Conservation (phyloP, 1,140 invertebrate genomes). For the Achroia grisella region DNA sequence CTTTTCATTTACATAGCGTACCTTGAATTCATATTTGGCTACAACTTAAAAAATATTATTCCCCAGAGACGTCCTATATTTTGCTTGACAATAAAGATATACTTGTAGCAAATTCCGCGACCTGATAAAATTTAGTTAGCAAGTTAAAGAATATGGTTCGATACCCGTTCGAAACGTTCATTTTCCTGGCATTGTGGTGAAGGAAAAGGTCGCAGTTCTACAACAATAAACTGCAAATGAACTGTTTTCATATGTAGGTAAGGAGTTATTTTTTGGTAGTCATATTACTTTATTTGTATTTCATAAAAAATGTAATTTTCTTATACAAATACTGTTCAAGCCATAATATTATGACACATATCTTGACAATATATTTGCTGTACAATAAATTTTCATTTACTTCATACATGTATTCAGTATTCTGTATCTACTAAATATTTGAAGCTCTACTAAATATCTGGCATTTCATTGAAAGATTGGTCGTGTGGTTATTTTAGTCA, state of each 20-base stretch:
- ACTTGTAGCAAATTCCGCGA: constrained; percentile 11
- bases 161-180: constrained; percentile 1
- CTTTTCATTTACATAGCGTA: constrained; percentile 12
- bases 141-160: constrained; percentile 21
- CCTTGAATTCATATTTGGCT: constrained; percentile 10
- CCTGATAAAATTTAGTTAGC: constrained; percentile 22
- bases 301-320: too few species aligned
- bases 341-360: too few species aligned
- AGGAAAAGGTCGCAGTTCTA: constrained; percentile 8
- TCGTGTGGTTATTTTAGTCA: too few species aligned
- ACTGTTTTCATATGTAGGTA: neutral
- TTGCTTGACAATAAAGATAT: constrained; percentile 23
- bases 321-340: too few species aligned
- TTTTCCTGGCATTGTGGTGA: constrained; percentile 4
- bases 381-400: too few species aligned
- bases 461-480: too few species aligned
- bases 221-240: constrained; percentile 11
- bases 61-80: constrained; percentile 9
- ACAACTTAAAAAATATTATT: constrained; percentile 15
- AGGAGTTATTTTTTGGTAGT: too few species aligned
- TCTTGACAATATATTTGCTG: too few species aligned
- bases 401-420: too few species aligned
- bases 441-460: too few species aligned
- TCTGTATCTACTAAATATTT: too few species aligned
- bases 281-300: too few species aligned